Percentiles rank a stretch among this genome's conserved stretches.
Conservation (phyloP, 2,888 invertebrate species). For the Leptopterna dolabrata region DNA sequence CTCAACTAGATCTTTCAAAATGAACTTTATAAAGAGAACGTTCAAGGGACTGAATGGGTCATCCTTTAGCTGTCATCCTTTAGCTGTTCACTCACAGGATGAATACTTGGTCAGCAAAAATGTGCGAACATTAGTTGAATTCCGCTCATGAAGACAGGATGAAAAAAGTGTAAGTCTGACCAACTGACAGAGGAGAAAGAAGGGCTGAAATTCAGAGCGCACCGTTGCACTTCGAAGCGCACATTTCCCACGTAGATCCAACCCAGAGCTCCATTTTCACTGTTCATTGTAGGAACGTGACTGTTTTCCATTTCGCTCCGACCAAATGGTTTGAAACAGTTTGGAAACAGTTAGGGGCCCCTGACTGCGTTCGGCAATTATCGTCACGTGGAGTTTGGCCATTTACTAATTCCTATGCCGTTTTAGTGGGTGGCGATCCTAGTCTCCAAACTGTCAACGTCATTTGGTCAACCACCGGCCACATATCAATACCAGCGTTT, state of each 20-base stretch:
- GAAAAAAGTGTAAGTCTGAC: too few species aligned
- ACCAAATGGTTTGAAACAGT: neutral
- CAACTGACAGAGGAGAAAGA: neutral
- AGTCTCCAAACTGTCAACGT: too few species aligned
- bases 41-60: too few species aligned
- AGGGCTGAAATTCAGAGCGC: neutral
- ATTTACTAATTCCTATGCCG: neutral
- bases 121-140: neutral
- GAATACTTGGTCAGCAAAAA: too few species aligned
- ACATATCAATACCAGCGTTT: too few species aligned
- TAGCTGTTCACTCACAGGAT: too few species aligned
- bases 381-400: neutral
- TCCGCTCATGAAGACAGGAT: neutral
- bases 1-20: too few species aligned
- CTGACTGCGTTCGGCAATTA: neutral
- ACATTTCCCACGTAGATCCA: conserved; percentile 17
- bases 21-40: too few species aligned
- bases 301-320: neutral
- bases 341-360: neutral
- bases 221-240: neutral
- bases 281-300: conserved; percentile 23
- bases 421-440: too few species aligned
- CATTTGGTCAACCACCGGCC: too few species aligned
- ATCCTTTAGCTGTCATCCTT: too few species aligned
- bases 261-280: conserved; percentile 16